Evolutionary conservation across 23 tunicate genomes (phyloP).

Genomic region (Halocynthia roretzi): DNA sequence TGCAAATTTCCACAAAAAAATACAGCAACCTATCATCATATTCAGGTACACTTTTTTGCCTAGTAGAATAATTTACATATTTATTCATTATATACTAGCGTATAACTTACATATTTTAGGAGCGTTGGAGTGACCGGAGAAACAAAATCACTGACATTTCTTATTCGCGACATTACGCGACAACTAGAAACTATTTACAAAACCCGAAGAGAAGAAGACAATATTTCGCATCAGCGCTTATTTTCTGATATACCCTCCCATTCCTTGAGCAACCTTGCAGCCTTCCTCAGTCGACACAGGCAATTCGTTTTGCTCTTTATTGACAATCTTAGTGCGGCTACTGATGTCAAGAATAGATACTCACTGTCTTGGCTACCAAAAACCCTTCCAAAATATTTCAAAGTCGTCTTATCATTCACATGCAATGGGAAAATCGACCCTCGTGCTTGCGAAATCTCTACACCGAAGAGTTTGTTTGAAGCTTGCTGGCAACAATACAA

Average conservation of each 20-base stretch:
- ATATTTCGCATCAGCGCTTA: conserved; percentile 14
- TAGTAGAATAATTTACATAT: background rate
- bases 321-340: conserved; percentile 44
- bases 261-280: conserved; percentile 23
- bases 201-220: too few relatives aligned
- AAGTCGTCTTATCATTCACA: conserved; percentile 44
- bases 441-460: too few relatives aligned
- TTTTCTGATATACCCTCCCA: conserved; percentile 16
- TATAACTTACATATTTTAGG: conserved; percentile 15
- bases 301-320: conserved; percentile 34
- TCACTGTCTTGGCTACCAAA: conserved; percentile 57
- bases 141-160: conserved; percentile 17
- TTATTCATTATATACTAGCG: background rate
- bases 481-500: too few relatives aligned
- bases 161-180: conserved; percentile 17
- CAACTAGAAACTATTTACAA: background rate
- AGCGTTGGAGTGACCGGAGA: conserved; percentile 70
- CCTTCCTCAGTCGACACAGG: background rate
- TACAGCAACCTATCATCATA: background rate
- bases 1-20: too few relatives aligned
- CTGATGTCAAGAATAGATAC: conserved; percentile 21
- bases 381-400: conserved; percentile 39
- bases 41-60: background rate
- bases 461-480: too few relatives aligned
- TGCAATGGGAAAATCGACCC: background rate